Evolutionary conservation across 2,113 vertebrate species (phyloP).

Genomic region (Myrmophylax atrothorax): DNA sequence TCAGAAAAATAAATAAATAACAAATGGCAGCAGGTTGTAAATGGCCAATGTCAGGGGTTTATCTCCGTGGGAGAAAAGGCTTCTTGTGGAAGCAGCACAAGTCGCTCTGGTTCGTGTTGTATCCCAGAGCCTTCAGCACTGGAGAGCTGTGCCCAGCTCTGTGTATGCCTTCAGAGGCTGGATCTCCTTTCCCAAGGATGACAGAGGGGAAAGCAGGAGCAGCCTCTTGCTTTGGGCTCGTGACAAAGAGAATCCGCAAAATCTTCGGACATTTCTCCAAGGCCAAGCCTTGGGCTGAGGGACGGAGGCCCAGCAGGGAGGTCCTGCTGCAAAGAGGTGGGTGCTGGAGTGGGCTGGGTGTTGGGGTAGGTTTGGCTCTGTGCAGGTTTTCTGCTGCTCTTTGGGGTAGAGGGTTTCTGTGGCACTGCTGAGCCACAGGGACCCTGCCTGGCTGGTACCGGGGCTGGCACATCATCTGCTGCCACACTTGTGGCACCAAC

Average conservation of each 20-base stretch:
- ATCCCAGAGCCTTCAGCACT: neutral
- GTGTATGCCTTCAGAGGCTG: neutral
- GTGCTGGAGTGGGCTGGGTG: neutral
- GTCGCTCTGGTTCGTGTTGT: neutral
- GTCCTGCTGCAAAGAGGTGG: slow-evolving; percentile 15
- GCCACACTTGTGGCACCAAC: neutral
- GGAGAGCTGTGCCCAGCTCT: neutral
- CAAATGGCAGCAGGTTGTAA: neutral
- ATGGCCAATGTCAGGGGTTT: neutral
- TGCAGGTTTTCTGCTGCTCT: neutral
- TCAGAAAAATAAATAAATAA: neutral
- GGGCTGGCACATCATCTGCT: neutral
- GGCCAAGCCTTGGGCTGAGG: slow-evolving; percentile 77
- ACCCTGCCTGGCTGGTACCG: neutral
- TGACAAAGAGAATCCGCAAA: slow-evolving; percentile 81
- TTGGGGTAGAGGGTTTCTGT: neutral
- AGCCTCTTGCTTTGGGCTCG: slow-evolving; percentile 83
- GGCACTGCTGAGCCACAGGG: fast-evolving
- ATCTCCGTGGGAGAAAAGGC: neutral
- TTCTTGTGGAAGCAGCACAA: neutral
- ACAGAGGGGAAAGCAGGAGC: slow-evolving; percentile 43
- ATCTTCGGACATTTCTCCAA: slow-evolving; percentile 87
- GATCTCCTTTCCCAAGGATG: slow-evolving; percentile 35
- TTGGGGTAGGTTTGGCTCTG: fast-evolving
- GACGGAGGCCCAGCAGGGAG: slow-evolving; percentile 78